Conservation (phyloP, 1,140 invertebrate species). For the Potamilus streckersoni region DNA sequence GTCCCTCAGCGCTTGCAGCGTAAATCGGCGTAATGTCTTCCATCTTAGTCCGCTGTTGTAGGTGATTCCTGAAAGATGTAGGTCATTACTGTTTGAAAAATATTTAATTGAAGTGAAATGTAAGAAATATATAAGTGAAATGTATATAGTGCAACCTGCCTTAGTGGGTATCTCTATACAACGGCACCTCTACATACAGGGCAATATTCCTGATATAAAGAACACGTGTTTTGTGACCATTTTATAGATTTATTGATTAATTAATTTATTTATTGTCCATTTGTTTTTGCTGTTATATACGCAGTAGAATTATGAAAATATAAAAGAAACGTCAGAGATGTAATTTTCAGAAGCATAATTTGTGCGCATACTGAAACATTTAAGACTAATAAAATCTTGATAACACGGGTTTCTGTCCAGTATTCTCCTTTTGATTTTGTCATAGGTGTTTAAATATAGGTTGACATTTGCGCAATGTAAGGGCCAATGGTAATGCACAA, state of each 20-base stretch:
- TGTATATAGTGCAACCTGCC: neutral
- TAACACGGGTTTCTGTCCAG: neutral
- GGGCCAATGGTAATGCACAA: too few relatives aligned
- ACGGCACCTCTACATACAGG: too few relatives aligned
- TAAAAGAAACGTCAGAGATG: neutral
- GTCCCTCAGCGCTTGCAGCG: constrained; percentile 87
- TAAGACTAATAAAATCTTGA: neutral
- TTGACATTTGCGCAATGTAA: neutral
- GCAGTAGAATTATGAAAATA: neutral
- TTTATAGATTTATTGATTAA: too few relatives aligned
- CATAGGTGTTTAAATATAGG: neutral
- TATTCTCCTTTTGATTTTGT: neutral
- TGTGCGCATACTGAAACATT: neutral
- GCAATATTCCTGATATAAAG: too few relatives aligned
- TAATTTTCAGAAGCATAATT: neutral
- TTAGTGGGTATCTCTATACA: too few relatives aligned
- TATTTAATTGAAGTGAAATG: neutral
- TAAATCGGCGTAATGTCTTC: constrained; percentile 77
- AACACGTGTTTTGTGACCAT: too few relatives aligned
- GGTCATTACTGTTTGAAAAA: neutral
- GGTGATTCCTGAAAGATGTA: constrained; percentile 29
- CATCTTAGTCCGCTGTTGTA: constrained; percentile 47
- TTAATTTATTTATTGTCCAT: neutral
- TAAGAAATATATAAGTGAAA: neutral
- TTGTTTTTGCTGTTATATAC: neutral